These are phyloP conservation scores for Protonemura montana DNA, from an alignment of 2,888 invertebrate species.

Conservation along the genomic window DNA sequence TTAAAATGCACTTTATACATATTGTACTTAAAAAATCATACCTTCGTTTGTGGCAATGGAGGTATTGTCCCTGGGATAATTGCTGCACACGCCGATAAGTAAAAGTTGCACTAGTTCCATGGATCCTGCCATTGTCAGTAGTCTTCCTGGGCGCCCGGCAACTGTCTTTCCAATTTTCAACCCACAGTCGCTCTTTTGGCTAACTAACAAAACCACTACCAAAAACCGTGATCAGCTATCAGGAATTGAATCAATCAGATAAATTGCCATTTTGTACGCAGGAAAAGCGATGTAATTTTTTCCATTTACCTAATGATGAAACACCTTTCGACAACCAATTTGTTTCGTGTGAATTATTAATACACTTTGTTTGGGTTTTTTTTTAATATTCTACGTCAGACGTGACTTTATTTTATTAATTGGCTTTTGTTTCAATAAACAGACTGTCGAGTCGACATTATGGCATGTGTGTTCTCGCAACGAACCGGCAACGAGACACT, in stretches of 20 bases:
- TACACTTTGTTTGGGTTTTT: neutral
- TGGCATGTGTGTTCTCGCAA: neutral
- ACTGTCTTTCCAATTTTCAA: neutral
- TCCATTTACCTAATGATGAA: neutral
- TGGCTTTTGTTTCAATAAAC: neutral
- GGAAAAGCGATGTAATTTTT: neutral
- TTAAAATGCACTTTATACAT: no score
- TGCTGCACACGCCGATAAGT: slow-evolving; percentile 51
- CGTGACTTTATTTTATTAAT: neutral
- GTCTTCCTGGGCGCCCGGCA: neutral
- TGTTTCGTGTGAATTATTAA: neutral
- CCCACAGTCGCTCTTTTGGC: neutral
- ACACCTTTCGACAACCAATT: neutral
- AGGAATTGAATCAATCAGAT: neutral
- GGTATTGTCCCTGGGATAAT: slow-evolving; percentile 50
- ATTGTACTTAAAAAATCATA: no score
- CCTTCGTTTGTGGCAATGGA: slow-evolving; percentile 30
- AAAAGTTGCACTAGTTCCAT: slow-evolving; percentile 50
- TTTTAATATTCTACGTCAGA: neutral
- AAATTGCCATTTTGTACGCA: neutral
- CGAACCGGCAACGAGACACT: neutral
- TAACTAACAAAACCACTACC: neutral
- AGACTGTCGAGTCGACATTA: no score
- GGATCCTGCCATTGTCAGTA: neutral
- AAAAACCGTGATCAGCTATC: neutral